phyloP scores from a whole-genome alignment of 1,140 invertebrate species.

The Stegodyphus dumicola region DNA sequence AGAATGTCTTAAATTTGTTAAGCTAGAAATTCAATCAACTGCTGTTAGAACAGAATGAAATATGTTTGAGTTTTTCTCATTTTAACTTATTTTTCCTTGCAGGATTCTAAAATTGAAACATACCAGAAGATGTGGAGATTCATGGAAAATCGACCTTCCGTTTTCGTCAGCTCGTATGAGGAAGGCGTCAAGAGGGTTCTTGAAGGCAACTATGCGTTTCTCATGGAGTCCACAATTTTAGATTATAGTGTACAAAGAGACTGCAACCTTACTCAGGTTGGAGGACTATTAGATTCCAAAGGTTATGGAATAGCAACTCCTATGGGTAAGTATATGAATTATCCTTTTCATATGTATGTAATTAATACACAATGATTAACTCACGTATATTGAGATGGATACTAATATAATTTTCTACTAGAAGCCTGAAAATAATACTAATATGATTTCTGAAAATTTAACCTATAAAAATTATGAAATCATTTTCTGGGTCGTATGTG shows the following conservation, averaged over 20 bases:
- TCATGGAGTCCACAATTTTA: constrained; percentile 98
- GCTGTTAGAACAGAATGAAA: no score
- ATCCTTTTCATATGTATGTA: no score
- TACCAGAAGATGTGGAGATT: constrained; percentile 97
- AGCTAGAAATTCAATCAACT: no score
- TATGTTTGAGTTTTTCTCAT: no score
- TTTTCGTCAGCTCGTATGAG: constrained; percentile 89
- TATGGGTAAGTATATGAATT: constrained; percentile 66
- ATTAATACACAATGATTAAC: no score
- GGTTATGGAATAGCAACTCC: constrained; percentile 76
- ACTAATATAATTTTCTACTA: no score
- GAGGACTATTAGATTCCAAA: constrained; percentile 92
- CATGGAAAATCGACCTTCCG: constrained; percentile 87
- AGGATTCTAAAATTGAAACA: constrained; percentile 95
- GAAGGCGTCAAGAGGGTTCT: constrained; percentile 88
- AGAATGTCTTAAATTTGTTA: no score
- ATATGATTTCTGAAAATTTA: no score
- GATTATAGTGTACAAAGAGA: constrained; percentile 96
- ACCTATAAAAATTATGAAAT: no score
- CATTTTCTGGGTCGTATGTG: no score
- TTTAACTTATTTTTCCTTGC: background rate
- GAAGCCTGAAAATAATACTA: no score
- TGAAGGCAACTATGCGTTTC: constrained; percentile 93
- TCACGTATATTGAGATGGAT: no score
- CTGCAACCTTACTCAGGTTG: constrained; percentile 98